phyloP scores from a whole-genome alignment of 2,113 vertebrate genomes.

The Proteles cristata region DNA sequence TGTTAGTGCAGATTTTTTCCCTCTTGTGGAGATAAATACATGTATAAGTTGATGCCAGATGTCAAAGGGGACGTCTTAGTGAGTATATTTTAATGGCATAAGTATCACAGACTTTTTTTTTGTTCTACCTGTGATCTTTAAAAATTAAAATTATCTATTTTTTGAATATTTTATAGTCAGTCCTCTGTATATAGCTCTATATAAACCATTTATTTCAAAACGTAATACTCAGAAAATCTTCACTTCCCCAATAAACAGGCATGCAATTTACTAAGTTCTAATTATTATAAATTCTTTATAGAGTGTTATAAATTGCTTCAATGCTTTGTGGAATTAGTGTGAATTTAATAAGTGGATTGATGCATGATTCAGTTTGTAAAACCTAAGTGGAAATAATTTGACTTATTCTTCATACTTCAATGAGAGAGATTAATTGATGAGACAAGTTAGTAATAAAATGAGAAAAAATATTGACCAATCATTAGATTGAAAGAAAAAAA shows the following conservation, averaged over 20 bases:
- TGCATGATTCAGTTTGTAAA: neutral
- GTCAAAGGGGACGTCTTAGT: neutral
- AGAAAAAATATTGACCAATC: neutral
- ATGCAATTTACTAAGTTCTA: neutral
- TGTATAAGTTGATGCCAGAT: neutral
- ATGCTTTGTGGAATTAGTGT: neutral
- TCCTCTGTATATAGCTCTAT: neutral
- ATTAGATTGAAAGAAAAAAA: neutral
- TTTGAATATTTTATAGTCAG: neutral
- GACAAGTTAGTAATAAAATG: neutral
- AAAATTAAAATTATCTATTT: neutral
- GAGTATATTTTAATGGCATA: neutral
- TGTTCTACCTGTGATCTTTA: neutral
- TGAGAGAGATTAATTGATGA: neutral
- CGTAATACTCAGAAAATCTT: neutral
- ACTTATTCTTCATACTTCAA: neutral
- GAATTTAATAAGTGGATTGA: slow-evolving; percentile 9
- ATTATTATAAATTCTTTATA: neutral
- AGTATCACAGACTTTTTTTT: neutral
- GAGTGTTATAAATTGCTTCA: neutral
- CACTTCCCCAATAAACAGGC: neutral
- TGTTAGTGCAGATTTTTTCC: neutral
- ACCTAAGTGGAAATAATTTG: neutral
- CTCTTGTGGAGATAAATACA: neutral
- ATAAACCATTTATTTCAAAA: neutral